phyloP scores from a whole-genome alignment of 2,888 invertebrate species.

The Caenorhabditis sp. region DNA sequence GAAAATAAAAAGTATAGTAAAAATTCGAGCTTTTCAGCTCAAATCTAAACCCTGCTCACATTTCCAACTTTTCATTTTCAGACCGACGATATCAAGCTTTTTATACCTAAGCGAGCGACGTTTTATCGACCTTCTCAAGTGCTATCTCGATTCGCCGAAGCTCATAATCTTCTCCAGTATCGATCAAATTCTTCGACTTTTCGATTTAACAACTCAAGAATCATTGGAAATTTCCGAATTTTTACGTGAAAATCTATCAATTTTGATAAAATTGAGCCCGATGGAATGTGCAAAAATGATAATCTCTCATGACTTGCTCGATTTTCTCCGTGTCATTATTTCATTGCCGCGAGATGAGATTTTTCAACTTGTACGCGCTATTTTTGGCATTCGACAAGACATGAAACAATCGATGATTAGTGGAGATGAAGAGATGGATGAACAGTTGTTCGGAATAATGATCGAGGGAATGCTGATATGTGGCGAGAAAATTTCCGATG shows the following conservation, averaged over 20 bases:
- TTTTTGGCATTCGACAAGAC: conserved; percentile 41
- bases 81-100: conserved; percentile 34
- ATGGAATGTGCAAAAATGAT: conserved; percentile 43
- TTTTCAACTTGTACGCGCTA: conserved; percentile 45
- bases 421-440: conserved; percentile 62
- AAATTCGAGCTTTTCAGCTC: no score
- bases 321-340: conserved; percentile 21
- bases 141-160: conserved; percentile 24
- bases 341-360: conserved; percentile 22
- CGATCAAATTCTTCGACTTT: conserved; percentile 26
- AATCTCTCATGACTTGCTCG: conserved; percentile 42
- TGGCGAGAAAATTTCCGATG: conserved; percentile 31
- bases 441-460: conserved; percentile 52
- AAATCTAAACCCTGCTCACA: no score
- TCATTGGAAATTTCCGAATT: conserved; percentile 10
- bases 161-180: conserved; percentile 27
- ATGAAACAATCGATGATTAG: conserved; percentile 45
- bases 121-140: conserved; percentile 43
- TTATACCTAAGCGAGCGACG: conserved; percentile 38
- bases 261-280: conserved; percentile 25
- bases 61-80: conserved; percentile 6
- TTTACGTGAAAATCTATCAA: conserved; percentile 13
- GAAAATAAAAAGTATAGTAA: no score
- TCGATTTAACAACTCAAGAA: conserved; percentile 26
- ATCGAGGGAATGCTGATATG: conserved; percentile 58